Base-by-base conservation (phyloP, 2,113 vertebrate species). In the Malurus melanocephalus region DNA sequence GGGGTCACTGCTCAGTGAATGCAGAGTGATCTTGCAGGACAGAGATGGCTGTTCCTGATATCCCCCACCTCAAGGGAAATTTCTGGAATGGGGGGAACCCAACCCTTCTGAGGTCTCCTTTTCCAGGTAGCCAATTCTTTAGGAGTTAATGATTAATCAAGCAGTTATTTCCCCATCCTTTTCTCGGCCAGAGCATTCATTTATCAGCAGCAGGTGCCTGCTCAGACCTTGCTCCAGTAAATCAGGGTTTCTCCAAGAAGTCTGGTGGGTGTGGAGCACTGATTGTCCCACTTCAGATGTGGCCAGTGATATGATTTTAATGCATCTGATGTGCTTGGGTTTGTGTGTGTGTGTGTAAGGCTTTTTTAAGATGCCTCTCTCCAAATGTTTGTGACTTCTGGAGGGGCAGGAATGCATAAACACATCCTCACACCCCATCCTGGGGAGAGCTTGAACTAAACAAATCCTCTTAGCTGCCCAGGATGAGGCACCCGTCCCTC, bases 391-490 rank as follows among this genome's bases (percentile, higher is more conserved):
- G 71, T 95, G 80, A 67, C 38, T 38, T 42, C 32, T 65, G 79
- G 85, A 75, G 38, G 89, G 77, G 87, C 83, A 56, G 76, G 80
- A 69, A 57, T 59, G 89, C 86, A 88, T 24, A 86, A 93, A 93
- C 91, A 87, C 56, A 68, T 85, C 62, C 69, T 87, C 59, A 61
- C 89, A 23, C 67, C 84, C 82, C 55, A 42, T 93, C 85, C 91
- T 91, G 55, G 7, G 77, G 90, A 85, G 85, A 75, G 93, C 88
- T 85, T 79, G 88, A 82, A 87, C 89, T 83, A 89, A 95, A 71
- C 55, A 91, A 96, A 97, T 96, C 96, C 89, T 87, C 83, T 96
- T 93, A 93, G 74, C 85, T 94, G 80, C 87, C 90, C 90, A n/a
- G 56, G 59, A 88, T 28, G 73, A 71, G 85, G 62, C 93, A 91